Percentiles rank a stretch among this genome's conserved stretches.
Conservation (phyloP, 1,140 invertebrate genomes). For the Bilobella aurantiaca region DNA sequence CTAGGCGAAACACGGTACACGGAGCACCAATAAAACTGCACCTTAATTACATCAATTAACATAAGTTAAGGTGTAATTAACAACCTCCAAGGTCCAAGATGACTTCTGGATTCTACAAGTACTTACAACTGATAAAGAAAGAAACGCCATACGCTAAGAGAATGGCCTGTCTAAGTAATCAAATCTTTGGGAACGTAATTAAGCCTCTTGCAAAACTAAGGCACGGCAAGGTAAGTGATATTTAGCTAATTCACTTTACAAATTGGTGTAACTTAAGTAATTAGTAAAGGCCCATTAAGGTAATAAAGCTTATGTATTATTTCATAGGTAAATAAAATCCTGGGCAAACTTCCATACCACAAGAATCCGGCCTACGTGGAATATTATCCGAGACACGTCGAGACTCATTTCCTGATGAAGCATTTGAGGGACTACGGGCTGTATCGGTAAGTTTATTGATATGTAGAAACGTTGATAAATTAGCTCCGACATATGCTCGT, state of each 20-base stretch:
- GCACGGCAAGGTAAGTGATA: slow-evolving; percentile 50
- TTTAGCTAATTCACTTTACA: no score
- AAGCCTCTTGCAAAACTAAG: slow-evolving; percentile 55
- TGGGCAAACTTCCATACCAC: slow-evolving; percentile 62
- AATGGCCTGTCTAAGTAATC: slow-evolving; percentile 74
- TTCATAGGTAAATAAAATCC: slow-evolving; percentile 63
- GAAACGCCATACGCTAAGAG: slow-evolving; percentile 66
- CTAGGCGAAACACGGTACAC: background rate
- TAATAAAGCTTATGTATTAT: slow-evolving; percentile 5
- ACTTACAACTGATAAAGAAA: slow-evolving; percentile 55
- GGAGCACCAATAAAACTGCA: no score
- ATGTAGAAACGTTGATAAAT: no score
- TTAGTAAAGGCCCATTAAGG: slow-evolving; percentile 22
- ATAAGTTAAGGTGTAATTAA: no score
- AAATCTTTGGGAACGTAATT: slow-evolving; percentile 80
- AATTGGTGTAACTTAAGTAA: no score
- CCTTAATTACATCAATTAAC: no score
- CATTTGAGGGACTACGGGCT: slow-evolving; percentile 63
- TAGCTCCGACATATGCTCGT: no score
- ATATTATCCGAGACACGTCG: slow-evolving; percentile 76
- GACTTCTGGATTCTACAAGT: slow-evolving; percentile 44
- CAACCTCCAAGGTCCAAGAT: slow-evolving; percentile 2
- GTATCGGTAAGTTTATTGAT: slow-evolving; percentile 47
- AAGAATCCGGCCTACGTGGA: slow-evolving; percentile 60
- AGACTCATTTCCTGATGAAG: slow-evolving; percentile 60